Evolutionary conservation across 1,140 invertebrate genomes (phyloP), one percentile per base, ranked within the genome.

Genomic region (Drosophila mojavensis): DNA sequence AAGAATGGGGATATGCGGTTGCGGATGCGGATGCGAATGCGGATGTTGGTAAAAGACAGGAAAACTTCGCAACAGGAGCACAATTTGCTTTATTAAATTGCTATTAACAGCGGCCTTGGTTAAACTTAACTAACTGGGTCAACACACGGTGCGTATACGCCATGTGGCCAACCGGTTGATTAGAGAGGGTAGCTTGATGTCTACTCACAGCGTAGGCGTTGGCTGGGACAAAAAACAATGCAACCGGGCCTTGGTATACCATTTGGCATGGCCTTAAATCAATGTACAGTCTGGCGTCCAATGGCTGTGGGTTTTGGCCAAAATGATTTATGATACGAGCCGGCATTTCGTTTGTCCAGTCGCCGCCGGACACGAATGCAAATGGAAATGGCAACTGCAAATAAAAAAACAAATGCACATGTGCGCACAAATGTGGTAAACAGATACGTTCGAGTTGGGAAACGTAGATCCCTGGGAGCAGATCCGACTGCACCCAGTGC

Each of bases 11-110:
- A 30, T 56, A 53, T 43, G 33, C 17, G 17, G 17, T 24, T 24
- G 20, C 24, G 48, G n/a, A 13, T 36, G 48, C 33, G 54, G 45
- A 65, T 58, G 53, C 50, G 53, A 3, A 45, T 45, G 43, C 15
- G n/a, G n/a, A 15, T 33, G 30, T 54, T 65, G 66, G 47, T 66
- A 50, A 59, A 30, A 45, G 39, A 1, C 24, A 47, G 61, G 4
- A 15, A 68, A 72, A 65, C 68, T 78, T 82, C 64, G 64, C 82
- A 79, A 47, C 74, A 66, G 67, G 74, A 50, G 45, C 73, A 68
- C 83, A 83, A 88, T 89, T 88, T 83, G 69, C 72, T 79, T 80
- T 88, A 88, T 88, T 88, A 83, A 88, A 89, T 89, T 83, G 76
- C 56, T 65, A 80, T 88, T 77, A 76, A 69, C 68, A 53, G 26